phyloP scores from a whole-genome alignment of 2,888 invertebrate species.

The Drosophila prolongata region DNA sequence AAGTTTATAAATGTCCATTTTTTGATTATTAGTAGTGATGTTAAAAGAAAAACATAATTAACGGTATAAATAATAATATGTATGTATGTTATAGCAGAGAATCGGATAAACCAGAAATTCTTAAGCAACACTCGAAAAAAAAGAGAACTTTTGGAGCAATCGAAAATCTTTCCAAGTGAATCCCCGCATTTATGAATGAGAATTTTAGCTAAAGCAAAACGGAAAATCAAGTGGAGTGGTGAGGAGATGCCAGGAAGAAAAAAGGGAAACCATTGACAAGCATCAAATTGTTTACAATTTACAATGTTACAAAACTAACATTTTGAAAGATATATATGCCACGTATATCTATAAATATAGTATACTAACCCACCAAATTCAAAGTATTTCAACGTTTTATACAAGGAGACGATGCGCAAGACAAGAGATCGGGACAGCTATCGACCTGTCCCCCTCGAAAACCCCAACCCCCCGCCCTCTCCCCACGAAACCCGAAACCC shows the following conservation, averaged over 20 bases:
- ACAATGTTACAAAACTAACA: constrained; percentile 59
- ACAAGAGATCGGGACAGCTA: constrained; percentile 13
- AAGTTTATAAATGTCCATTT: constrained; percentile 83
- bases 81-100: constrained; percentile 65
- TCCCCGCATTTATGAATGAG: constrained; percentile 56
- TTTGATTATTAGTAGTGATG: constrained; percentile 82
- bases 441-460: not conserved
- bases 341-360: constrained; percentile 66
- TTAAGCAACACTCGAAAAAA: constrained; percentile 12
- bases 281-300: constrained; percentile 65
- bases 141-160: constrained; percentile 17
- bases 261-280: constrained; percentile 27
- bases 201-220: constrained; percentile 22
- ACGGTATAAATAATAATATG: constrained; percentile 66
- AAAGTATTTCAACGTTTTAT: constrained; percentile 81
- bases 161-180: constrained; percentile 43
- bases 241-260: not conserved
- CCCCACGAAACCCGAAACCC: not conserved
- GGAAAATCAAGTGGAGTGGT: constrained; percentile 1
- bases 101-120: constrained; percentile 33
- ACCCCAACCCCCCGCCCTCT: not conserved
- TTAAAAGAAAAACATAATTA: constrained; percentile 57
- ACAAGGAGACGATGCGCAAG: constrained; percentile 43
- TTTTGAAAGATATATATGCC: constrained; percentile 71
- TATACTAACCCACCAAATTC: constrained; percentile 81